Evolutionary conservation across 2,797 vertebrate species (phyloP).

Genomic region (Eutrigla gurnardus): DNA sequence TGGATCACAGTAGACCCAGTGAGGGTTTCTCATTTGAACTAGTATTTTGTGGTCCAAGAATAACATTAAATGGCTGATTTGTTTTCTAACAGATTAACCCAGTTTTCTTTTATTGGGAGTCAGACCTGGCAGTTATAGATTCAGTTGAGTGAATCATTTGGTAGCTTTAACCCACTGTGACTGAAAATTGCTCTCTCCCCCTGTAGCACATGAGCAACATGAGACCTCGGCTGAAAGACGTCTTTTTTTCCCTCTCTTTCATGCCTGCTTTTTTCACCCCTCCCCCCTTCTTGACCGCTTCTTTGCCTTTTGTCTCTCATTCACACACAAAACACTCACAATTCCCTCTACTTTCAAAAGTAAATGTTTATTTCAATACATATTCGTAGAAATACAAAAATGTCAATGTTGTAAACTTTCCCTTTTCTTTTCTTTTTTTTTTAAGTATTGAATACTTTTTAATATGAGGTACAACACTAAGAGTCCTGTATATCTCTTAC

Average conservation of each 20-base stretch:
- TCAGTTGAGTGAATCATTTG: conserved; percentile 31
- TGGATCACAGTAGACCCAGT: background rate
- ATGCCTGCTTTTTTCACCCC: background rate
- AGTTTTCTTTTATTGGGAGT: background rate
- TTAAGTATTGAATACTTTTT: background rate
- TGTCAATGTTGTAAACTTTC: background rate
- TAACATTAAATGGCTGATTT: conserved; percentile 24
- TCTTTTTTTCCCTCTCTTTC: background rate
- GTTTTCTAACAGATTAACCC: conserved; percentile 32
- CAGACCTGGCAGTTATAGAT: background rate
- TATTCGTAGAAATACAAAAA: background rate
- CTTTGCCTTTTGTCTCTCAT: background rate
- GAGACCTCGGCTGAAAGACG: conserved; percentile 48
- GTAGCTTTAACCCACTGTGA: conserved; percentile 34
- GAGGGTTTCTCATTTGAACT: background rate
- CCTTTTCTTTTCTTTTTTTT: background rate
- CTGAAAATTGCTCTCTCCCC: conserved; percentile 41
- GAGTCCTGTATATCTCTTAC: background rate
- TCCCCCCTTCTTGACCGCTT: background rate
- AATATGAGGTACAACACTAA: background rate
- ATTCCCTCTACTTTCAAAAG: background rate
- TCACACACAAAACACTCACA: background rate
- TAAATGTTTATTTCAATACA: background rate
- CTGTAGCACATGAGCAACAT: conserved; percentile 75
- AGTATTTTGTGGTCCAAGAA: background rate